A percentile compares a stretch with the other conserved stretches of the same genome.
Evolutionary conservation across 2,113 vertebrate species (phyloP).

Genomic region (Paratilapia polleni): DNA sequence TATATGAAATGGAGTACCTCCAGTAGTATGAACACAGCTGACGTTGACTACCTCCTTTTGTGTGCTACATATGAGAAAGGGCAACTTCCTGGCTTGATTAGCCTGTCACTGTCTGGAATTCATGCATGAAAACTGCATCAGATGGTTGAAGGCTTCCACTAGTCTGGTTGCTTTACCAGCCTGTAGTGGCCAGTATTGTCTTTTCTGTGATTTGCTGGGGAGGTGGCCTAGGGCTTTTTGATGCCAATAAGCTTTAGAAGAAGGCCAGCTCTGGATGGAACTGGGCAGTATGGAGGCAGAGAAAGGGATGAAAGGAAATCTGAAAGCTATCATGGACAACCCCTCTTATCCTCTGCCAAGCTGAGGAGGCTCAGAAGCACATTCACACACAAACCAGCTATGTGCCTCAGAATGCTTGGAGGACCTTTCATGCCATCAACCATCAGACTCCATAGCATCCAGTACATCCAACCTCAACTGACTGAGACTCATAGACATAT

Average conservation of each 20-base stretch:
- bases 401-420: not conserved
- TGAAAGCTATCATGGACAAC: not conserved
- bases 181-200: not conserved
- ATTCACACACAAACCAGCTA: not conserved
- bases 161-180: not conserved
- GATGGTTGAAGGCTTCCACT: too few relatives aligned
- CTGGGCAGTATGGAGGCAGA: not conserved
- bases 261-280: not conserved
- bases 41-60: not conserved
- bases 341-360: not conserved
- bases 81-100: too few relatives aligned
- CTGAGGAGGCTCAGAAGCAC: not conserved
- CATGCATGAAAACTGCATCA: too few relatives aligned
- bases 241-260: not conserved
- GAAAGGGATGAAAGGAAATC: not conserved
- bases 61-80: too few relatives aligned
- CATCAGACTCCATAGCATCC: not conserved
- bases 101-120: too few relatives aligned
- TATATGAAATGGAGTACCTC: too few relatives aligned
- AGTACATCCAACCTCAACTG: not conserved
- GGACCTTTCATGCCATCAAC: not conserved
- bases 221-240: not conserved
- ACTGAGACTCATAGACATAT: not conserved
- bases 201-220: not conserved
- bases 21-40: not conserved